Evolutionary conservation across 2,113 vertebrate species (phyloP).

Genomic region (Uria lomvia): DNA sequence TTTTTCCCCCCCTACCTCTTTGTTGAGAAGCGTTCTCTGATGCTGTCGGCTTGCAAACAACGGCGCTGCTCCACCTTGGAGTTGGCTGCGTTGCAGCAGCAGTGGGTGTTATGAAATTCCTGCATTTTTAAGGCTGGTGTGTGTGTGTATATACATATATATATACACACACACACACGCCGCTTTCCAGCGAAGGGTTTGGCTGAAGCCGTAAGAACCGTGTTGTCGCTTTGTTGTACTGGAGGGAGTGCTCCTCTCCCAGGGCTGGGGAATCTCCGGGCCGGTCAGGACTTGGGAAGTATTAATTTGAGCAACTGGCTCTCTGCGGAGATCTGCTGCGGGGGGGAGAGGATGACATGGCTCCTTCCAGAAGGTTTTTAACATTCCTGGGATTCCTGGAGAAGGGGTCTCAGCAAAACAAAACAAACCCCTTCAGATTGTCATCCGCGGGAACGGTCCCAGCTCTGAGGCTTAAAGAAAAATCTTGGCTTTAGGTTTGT

Average conservation of each 20-base stretch:
- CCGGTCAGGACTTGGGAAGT: not conserved
- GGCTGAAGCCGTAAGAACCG: rapidly evolving
- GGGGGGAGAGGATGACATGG: not conserved
- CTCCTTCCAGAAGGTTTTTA: not conserved
- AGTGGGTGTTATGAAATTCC: not conserved
- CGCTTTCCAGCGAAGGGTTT: not conserved
- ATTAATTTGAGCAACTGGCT: not conserved
- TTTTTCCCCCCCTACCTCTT: not conserved
- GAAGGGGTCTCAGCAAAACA: not conserved
- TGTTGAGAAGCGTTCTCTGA: not conserved
- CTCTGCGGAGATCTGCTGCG: not conserved
- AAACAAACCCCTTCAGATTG: not conserved
- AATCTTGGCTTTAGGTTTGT: not conserved
- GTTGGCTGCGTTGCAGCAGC: not conserved
- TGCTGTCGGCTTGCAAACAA: not conserved
- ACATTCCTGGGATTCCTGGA: constrained; percentile 32
- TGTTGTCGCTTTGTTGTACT: rapidly evolving
- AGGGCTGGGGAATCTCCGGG: not conserved
- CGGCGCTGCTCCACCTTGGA: not conserved
- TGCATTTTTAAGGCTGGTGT: not conserved
- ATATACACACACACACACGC: too few species aligned
- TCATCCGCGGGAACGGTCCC: not conserved
- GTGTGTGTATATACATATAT: too few species aligned
- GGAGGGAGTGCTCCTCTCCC: rapidly evolving
- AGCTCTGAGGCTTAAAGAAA: not conserved